Percentiles rank a stretch among this genome's conserved stretches.
Evolutionary conservation across 2,888 invertebrate species (phyloP).

Genomic region (Ormyrus pomaceus): DNA sequence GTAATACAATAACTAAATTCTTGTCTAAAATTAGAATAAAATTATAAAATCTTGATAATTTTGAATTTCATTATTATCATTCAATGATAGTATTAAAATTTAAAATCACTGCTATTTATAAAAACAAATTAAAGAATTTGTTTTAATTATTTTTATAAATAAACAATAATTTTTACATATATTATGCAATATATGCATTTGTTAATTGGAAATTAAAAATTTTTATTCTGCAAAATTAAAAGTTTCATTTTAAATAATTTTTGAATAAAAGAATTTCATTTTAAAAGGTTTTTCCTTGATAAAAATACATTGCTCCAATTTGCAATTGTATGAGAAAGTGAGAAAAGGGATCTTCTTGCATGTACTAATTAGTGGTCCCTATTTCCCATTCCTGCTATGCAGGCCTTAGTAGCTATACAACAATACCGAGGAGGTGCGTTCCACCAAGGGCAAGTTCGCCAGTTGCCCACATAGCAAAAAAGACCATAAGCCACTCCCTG

Average conservation of each 20-base stretch:
- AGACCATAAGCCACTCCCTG: slow-evolving; percentile 67
- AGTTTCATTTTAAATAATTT: slow-evolving; percentile 12
- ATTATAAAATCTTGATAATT: neutral
- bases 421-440: slow-evolving; percentile 75
- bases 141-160: neutral
- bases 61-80: neutral
- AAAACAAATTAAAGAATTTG: neutral
- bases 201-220: slow-evolving; percentile 25
- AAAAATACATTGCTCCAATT: slow-evolving; percentile 50
- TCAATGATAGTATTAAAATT: neutral
- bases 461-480: slow-evolving; percentile 74
- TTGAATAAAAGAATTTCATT: neutral
- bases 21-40: too few species aligned
- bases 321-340: slow-evolving; percentile 55
- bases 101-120: neutral
- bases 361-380: slow-evolving; percentile 74
- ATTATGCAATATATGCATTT: slow-evolving; percentile 42
- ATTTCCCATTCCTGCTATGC: slow-evolving; percentile 73
- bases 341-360: slow-evolving; percentile 65
- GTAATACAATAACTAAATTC: too few species aligned
- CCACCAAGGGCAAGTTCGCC: slow-evolving; percentile 75
- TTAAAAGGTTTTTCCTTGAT: neutral
- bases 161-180: neutral
- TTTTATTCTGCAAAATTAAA: neutral
- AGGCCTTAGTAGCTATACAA: slow-evolving; percentile 76